Base-by-base conservation (phyloP, 2,888 invertebrate genomes). In the Hermaeophaga mercurialis region DNA sequence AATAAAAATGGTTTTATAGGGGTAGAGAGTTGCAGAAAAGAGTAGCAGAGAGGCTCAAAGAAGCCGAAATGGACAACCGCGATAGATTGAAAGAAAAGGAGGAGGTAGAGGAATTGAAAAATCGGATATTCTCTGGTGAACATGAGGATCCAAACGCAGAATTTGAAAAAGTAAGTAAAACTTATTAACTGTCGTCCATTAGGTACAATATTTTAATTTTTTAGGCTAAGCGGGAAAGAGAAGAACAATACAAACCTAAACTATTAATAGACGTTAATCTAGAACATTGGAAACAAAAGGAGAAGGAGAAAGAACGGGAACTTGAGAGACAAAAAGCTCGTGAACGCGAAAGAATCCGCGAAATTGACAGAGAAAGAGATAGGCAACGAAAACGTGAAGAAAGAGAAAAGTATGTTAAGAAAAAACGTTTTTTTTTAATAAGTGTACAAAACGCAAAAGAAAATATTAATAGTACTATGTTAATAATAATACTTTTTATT, bases 21-120 rank as follows among this genome's bases (percentile, higher is more conserved):
- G 91, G 93, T 53, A 88, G 93, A 74, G 94, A 95, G 76, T 80
- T 99, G 64, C 90, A 91, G 75, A 86, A 93, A 59, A 85, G 97
- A n/a, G 82, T 96, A 54, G 90, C 91, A 26, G 95, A 95, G 73
- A 84, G 97, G 63, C 94, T 96, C 63, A 88, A 93, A 65, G 99
- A 99, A 79, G 91, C 95, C 3, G 95, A 96, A 76, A 82, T 85
- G 5, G 99, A 99, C 79, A 89, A 87, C 41, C 86, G 92, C 68
- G 98, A 99, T 80, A 82, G 96, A 11, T 87, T 88, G 70, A 89
- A 88, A 70, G 98, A 99, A 78, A 88, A 87, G 70, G 89, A 89
- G 68, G 95, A 96, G 80, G 82, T 96, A 61, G 90, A 89, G 64
- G 91, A 93, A 75, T 82, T 98, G 53, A 86, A 87, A 69, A 83